Evolutionary conservation across 2,113 vertebrate genomes (phyloP).

Genomic region (Polyodon spathula): DNA sequence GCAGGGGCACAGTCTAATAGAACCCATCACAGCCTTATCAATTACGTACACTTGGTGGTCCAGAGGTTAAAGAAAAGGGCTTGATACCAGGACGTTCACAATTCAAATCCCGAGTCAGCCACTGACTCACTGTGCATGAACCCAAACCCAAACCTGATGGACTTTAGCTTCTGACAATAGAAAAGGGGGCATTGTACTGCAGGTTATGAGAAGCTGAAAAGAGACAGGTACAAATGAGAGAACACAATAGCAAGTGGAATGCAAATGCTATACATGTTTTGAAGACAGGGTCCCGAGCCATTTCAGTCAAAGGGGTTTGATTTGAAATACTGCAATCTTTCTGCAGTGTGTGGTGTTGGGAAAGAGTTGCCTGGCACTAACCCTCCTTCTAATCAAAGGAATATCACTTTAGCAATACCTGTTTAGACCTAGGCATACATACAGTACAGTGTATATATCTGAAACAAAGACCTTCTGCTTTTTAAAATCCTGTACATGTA

Average conservation of each 20-base stretch:
- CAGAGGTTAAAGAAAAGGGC: too few relatives aligned
- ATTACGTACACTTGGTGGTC: too few relatives aligned
- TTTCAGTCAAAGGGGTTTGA: slow-evolving; percentile 5
- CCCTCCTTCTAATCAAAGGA: too few relatives aligned
- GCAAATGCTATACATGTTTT: slow-evolving; percentile 46
- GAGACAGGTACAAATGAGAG: slow-evolving; percentile 47
- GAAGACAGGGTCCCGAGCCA: slow-evolving; percentile 34
- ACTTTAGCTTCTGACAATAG: slow-evolving; percentile 12
- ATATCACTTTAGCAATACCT: too few relatives aligned
- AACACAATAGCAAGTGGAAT: slow-evolving; percentile 47
- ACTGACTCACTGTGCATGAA: slow-evolving; percentile 41
- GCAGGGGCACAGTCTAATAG: background rate
- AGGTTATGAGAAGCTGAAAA: slow-evolving; percentile 63
- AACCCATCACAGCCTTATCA: too few relatives aligned
- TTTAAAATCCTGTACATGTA: too few relatives aligned
- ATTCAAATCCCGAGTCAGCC: slow-evolving; percentile 37
- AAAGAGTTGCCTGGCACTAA: too few relatives aligned
- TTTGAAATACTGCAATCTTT: too few relatives aligned
- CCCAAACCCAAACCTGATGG: too few relatives aligned
- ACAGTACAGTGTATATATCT: slow-evolving; percentile 51
- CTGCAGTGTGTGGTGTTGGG: too few relatives aligned
- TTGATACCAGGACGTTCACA: too few relatives aligned
- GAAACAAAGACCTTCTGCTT: slow-evolving; percentile 45
- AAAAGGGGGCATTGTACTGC: slow-evolving; percentile 59
- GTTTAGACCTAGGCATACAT: too few relatives aligned